Conservation (phyloP, 2,797 vertebrate species). For the Siniperca scherzeri region DNA sequence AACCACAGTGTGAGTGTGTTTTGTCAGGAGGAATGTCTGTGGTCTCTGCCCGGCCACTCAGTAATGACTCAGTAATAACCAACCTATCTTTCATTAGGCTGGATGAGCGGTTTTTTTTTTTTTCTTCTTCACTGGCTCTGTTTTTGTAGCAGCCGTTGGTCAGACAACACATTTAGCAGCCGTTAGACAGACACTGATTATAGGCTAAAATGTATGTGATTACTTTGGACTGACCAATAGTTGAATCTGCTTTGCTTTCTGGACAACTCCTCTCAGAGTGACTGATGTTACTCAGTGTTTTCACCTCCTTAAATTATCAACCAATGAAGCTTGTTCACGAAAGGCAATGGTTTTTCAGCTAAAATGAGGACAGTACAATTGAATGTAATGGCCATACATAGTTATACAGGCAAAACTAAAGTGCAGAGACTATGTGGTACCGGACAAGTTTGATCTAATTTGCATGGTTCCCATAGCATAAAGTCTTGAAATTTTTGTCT, state of each 20-base stretch:
- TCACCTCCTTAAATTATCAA: slow-evolving; percentile 5
- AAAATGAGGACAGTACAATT: not conserved
- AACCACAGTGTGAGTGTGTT: slow-evolving; percentile 68
- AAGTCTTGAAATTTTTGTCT: not conserved
- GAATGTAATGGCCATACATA: not conserved
- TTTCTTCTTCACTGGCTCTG: slow-evolving; percentile 18
- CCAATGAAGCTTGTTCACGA: not conserved
- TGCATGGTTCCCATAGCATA: not conserved
- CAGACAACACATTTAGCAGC: slow-evolving; percentile 53
- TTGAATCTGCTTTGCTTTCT: not conserved
- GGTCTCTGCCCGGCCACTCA: slow-evolving; percentile 48
- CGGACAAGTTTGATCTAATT: not conserved
- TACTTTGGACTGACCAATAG: slow-evolving; percentile 14
- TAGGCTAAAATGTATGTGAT: slow-evolving; percentile 11
- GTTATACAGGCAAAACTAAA: not conserved
- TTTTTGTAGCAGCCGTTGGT: slow-evolving; percentile 44
- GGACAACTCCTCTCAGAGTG: not conserved
- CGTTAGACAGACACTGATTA: slow-evolving; percentile 22
- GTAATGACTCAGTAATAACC: slow-evolving; percentile 68
- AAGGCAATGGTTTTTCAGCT: not conserved
- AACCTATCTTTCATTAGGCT: slow-evolving; percentile 61
- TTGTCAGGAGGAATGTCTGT: slow-evolving; percentile 70
- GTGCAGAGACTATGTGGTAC: not conserved
- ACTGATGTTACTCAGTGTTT: not conserved
- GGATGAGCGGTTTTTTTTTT: slow-evolving; percentile 30